phyloP scores from a whole-genome alignment of 2,888 invertebrate species.

The Pseudococcus longispinus region DNA sequence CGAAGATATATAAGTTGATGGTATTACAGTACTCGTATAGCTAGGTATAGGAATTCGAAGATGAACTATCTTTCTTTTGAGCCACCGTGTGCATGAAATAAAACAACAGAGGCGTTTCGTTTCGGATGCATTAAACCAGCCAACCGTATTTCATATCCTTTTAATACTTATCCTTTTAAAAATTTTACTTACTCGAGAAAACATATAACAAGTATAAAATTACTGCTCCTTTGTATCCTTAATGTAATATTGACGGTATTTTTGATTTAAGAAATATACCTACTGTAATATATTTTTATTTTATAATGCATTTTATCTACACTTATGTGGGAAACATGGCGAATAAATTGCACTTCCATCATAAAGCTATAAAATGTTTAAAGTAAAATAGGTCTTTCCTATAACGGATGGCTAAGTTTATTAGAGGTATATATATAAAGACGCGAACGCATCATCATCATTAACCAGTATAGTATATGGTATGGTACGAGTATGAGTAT shows the following conservation, averaged over 20 bases:
- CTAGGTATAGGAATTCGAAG: background rate
- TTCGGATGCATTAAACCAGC: conserved; percentile 9
- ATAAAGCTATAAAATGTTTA: conserved; percentile 28
- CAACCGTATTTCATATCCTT: conserved; percentile 41
- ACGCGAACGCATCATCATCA: conserved; percentile 28
- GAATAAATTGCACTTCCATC: conserved; percentile 29
- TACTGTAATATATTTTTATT: background rate
- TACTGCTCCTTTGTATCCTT: conserved; percentile 21
- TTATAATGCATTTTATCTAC: conserved; percentile 31
- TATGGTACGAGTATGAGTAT: background rate
- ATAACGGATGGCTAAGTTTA: conserved; percentile 41
- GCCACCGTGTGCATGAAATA: background rate
- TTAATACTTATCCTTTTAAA: conserved; percentile 2
- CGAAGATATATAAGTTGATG: background rate
- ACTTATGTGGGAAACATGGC: background rate
- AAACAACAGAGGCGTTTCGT: conserved; percentile 15
- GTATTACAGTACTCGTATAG: background rate
- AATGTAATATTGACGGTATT: conserved; percentile 26
- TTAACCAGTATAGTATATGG: background rate
- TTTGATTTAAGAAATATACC: conserved; percentile 24
- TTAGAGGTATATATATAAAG: conserved; percentile 23
- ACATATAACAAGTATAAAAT: conserved; percentile 35
- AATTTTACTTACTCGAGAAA: conserved; percentile 5
- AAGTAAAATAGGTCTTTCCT: conserved; percentile 20
- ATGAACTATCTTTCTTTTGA: background rate